These are phyloP conservation scores for Plutomurus gul DNA, from an alignment of 1,140 invertebrate genomes.

Conservation along the genomic window DNA sequence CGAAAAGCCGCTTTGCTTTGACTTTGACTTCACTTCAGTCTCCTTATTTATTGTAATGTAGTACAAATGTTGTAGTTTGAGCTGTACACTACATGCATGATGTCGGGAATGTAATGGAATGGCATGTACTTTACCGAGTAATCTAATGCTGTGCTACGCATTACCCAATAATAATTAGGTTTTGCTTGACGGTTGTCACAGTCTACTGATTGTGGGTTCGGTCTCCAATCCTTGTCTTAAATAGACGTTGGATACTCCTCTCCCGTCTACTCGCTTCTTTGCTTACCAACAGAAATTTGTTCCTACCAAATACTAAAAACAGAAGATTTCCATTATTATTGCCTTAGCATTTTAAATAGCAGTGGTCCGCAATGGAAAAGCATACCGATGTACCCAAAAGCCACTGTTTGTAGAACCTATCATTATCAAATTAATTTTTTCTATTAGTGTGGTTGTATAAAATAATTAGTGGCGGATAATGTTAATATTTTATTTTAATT, in stretches of 20 bases:
- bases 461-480: too few relatives aligned
- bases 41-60: slow-evolving; percentile 22
- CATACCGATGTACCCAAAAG: too few relatives aligned
- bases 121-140: slow-evolving; percentile 11
- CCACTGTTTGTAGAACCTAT: too few relatives aligned
- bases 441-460: too few relatives aligned
- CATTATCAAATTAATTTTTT: too few relatives aligned
- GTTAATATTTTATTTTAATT: too few relatives aligned
- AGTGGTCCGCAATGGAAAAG: too few relatives aligned
- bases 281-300: not conserved
- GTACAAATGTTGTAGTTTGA: slow-evolving; percentile 25
- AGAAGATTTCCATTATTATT: too few relatives aligned
- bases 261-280: not conserved
- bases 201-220: slow-evolving; percentile 7
- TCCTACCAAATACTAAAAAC: too few relatives aligned
- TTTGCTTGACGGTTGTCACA: slow-evolving; percentile 31
- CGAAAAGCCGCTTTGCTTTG: slow-evolving; percentile 25
- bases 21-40: not conserved
- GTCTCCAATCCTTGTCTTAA: not conserved
- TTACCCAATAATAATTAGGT: slow-evolving; percentile 41
- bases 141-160: slow-evolving; percentile 25
- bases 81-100: slow-evolving; percentile 19
- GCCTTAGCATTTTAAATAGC: too few relatives aligned
- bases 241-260: too few relatives aligned
- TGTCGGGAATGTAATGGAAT: slow-evolving; percentile 21